Evolutionary conservation across 2,888 invertebrate genomes (phyloP).

Genomic region (Epinotia demarniana): DNA sequence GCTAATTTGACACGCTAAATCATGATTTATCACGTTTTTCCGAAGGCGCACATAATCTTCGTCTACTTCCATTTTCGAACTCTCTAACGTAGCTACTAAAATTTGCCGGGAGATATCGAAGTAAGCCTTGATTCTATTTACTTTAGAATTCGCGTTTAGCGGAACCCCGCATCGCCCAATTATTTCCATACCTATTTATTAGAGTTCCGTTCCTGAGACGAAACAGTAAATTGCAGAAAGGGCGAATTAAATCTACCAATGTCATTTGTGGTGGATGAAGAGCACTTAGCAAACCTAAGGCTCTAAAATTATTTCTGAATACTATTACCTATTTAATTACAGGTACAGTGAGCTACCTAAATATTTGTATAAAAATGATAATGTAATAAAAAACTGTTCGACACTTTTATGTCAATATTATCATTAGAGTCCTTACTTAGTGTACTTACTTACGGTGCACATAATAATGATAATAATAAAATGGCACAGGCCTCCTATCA

Average conservation of each 20-base stretch:
- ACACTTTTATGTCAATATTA: too few species aligned
- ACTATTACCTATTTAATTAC: neutral
- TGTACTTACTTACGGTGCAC: too few species aligned
- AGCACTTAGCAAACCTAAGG: slow-evolving; percentile 14
- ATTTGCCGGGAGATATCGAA: slow-evolving; percentile 3
- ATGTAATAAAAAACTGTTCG: too few species aligned
- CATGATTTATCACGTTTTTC: slow-evolving; percentile 21
- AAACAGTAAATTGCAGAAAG: slow-evolving; percentile 49
- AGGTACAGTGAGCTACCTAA: neutral
- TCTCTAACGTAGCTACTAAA: slow-evolving; percentile 7
- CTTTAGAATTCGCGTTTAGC: slow-evolving; percentile 41
- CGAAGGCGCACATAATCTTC: neutral
- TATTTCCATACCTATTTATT: slow-evolving; percentile 44
- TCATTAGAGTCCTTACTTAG: too few species aligned
- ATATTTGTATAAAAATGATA: too few species aligned
- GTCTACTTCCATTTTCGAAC: neutral
- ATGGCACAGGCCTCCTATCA: too few species aligned
- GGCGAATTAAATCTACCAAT: slow-evolving; percentile 49
- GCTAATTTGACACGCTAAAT: slow-evolving; percentile 25
- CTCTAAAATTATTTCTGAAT: slow-evolving; percentile 6
- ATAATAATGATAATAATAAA: too few species aligned
- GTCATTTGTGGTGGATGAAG: slow-evolving; percentile 47
- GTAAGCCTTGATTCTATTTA: slow-evolving; percentile 41
- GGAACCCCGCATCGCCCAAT: slow-evolving; percentile 45
- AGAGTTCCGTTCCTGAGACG: slow-evolving; percentile 44